Percentiles rank a stretch among this genome's conserved stretches.
Evolutionary conservation across 2,888 invertebrate species (phyloP).

Genomic region (Thymelicus sylvestris): DNA sequence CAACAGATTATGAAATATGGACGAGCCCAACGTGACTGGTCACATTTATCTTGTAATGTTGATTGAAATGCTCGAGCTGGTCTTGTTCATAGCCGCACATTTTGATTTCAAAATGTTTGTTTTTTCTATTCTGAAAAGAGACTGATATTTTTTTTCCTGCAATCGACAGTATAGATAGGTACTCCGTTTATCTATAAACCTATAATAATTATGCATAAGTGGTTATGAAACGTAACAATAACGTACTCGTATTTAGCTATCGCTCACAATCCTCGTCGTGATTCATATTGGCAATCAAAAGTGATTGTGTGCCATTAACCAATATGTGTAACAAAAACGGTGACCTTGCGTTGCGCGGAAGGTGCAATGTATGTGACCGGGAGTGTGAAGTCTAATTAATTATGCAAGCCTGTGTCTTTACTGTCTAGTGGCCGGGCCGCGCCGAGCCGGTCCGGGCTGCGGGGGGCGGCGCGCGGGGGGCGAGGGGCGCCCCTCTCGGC

Average conservation of each 20-base stretch:
- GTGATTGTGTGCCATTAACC: constrained; percentile 34
- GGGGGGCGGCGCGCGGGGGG: constrained; percentile 41
- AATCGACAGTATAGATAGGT: neutral
- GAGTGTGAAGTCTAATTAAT: constrained; percentile 76
- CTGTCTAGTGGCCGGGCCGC: constrained; percentile 63
- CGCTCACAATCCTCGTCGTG: constrained; percentile 4
- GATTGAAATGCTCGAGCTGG: neutral
- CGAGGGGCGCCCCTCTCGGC: constrained; percentile 58
- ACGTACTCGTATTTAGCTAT: neutral
- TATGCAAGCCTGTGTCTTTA: constrained; percentile 73
- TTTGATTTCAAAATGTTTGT: neutral
- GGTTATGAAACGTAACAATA: neutral
- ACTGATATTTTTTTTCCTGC: too few species aligned
- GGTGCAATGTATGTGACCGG: constrained; percentile 58
- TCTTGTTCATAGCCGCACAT: neutral
- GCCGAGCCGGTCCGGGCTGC: constrained; percentile 45
- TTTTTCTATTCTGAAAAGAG: too few species aligned
- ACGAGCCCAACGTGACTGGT: constrained; percentile 17
- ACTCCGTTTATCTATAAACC: neutral
- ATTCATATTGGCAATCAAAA: constrained; percentile 21
- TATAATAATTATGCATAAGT: neutral
- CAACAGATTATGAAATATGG: constrained; percentile 29
- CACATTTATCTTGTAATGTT: constrained; percentile 2
- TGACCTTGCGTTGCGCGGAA: constrained; percentile 77
- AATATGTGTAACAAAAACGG: constrained; percentile 56